phyloP scores from a whole-genome alignment of 2,797 vertebrate species.

The Podarcis siculus region DNA sequence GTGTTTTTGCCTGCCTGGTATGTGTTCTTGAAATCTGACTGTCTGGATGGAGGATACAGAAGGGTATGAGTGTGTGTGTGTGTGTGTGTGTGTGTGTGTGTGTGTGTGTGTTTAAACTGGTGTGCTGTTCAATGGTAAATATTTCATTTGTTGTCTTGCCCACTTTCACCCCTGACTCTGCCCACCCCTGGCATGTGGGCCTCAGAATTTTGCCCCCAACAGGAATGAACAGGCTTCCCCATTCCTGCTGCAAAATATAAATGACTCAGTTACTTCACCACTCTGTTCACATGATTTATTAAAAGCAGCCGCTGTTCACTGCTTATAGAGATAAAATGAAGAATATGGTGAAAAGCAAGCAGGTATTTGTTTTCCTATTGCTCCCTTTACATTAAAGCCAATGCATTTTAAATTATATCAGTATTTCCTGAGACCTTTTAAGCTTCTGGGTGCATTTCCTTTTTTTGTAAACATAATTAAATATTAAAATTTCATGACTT shows the following conservation, averaged over 20 bases:
- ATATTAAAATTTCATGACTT: conserved; percentile 48
- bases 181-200: no score
- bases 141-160: no score
- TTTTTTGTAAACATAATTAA: conserved; percentile 66
- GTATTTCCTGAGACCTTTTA: conserved; percentile 49
- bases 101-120: no score
- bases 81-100: no score
- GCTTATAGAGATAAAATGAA: conserved; percentile 30
- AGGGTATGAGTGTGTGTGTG: no score
- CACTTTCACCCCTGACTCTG: no score
- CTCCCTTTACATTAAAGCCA: conserved; percentile 11
- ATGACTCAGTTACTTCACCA: not conserved
- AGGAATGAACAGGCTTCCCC: not conserved
- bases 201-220: no score
- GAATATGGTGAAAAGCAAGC: conserved; percentile 23
- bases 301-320: conserved; percentile 14
- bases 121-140: no score
- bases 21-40: no score
- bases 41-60: no score
- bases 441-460: conserved; percentile 36
- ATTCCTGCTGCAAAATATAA: not conserved
- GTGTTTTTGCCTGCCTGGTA: no score
- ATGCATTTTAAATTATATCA: conserved; percentile 35
- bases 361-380: not conserved
- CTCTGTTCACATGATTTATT: conserved; percentile 26